Evolutionary conservation across 2,888 invertebrate genomes (phyloP).

Genomic region (Cheilosia impressa): DNA sequence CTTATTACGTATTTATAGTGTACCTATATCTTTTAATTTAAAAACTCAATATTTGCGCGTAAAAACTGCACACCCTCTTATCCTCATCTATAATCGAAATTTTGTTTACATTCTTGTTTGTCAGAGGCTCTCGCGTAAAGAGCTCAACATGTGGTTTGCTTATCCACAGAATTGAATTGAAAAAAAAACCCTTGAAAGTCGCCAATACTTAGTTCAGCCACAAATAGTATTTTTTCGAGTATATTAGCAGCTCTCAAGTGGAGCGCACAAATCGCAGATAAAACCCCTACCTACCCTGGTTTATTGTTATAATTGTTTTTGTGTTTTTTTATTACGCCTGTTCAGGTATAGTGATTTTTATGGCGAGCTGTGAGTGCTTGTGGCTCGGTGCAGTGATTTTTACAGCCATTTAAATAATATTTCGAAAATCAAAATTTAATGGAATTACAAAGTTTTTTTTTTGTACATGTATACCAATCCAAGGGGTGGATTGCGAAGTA

Average conservation of each 20-base stretch:
- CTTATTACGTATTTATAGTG: background rate
- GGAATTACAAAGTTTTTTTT: conserved; percentile 37
- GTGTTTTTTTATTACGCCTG: conserved; percentile 22
- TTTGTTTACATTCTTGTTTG: conserved; percentile 6
- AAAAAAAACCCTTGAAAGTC: conserved; percentile 44
- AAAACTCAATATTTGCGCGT: conserved; percentile 26
- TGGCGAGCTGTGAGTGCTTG: conserved; percentile 13
- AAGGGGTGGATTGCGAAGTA: conserved; percentile 14
- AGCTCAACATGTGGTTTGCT: conserved; percentile 22
- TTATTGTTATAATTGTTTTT: conserved; percentile 38
- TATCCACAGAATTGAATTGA: conserved; percentile 24
- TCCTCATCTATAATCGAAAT: conserved; percentile 31
- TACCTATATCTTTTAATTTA: conserved; percentile 22
- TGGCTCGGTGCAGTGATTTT: conserved; percentile 22
- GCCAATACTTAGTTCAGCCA: conserved; percentile 29
- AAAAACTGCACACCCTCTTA: conserved; percentile 19
- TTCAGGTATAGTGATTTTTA: conserved; percentile 26
- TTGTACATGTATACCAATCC: background rate
- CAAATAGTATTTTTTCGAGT: conserved; percentile 49
- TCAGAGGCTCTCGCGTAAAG: background rate
- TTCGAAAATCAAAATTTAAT: conserved; percentile 52
- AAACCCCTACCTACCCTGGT: conserved; percentile 33
- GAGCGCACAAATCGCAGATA: conserved; percentile 61
- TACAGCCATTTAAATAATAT: conserved; percentile 46
- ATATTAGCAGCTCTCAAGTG: conserved; percentile 64